Evolutionary conservation across 1,140 invertebrate species (phyloP).

Genomic region (Hylyphantes graminicola): DNA sequence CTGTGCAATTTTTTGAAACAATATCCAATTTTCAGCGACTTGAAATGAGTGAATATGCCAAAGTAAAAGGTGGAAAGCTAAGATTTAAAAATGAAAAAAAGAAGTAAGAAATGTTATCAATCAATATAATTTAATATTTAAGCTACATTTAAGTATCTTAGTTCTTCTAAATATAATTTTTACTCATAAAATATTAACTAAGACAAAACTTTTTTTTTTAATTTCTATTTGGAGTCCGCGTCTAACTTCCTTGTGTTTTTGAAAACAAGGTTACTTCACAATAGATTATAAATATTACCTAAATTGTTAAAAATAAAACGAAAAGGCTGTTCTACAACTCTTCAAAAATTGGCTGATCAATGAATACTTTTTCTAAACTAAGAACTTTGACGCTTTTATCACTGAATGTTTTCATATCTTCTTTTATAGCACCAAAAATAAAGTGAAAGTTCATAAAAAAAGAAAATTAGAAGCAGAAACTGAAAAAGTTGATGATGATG

Average conservation of each 20-base stretch:
- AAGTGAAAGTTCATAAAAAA: constrained; percentile 64
- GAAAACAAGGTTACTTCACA: too few relatives aligned
- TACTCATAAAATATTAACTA: background rate
- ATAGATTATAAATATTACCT: background rate
- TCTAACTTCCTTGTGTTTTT: background rate
- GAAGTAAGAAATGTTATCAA: constrained; percentile 72
- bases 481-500: constrained; percentile 36
- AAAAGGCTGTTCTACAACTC: too few relatives aligned
- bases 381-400: background rate
- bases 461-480: constrained; percentile 61
- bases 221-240: background rate
- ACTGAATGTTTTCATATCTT: background rate
- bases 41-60: constrained; percentile 76
- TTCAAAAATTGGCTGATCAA: background rate
- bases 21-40: background rate
- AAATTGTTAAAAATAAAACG: too few relatives aligned
- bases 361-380: background rate
- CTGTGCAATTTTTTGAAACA: background rate
- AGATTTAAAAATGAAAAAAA: constrained; percentile 87
- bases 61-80: constrained; percentile 77
- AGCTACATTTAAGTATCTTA: background rate
- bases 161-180: background rate
- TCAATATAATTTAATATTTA: background rate
- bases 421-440: constrained; percentile 18
- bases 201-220: too few relatives aligned